Percentiles rank a stretch among this genome's conserved stretches.
Evolutionary conservation across 2,797 vertebrate genomes (phyloP).

Genomic region (Pseudocheirus occidentalis): DNA sequence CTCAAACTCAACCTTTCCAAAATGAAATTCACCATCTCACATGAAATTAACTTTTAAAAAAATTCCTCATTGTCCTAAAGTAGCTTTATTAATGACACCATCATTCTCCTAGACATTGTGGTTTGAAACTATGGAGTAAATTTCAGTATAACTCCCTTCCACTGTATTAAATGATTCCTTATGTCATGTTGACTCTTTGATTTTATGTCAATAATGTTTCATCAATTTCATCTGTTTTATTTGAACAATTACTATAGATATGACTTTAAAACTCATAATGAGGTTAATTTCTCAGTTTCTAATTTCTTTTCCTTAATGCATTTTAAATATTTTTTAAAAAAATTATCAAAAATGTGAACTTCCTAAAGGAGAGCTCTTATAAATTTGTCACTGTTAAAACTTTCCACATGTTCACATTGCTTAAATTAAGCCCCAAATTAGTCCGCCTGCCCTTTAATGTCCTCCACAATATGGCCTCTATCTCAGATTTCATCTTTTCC

Average conservation of each 20-base stretch:
- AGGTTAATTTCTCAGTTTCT: background rate
- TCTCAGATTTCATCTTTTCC: too few species aligned
- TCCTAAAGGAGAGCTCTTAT: too few species aligned
- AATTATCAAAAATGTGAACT: too few species aligned
- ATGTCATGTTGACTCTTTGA: too few species aligned
- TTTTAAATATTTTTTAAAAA: background rate
- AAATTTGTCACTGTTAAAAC: background rate
- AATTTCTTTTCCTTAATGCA: background rate
- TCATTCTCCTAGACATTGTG: background rate
- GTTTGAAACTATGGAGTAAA: background rate
- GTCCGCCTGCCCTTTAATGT: background rate
- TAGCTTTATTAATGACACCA: background rate
- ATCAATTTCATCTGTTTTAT: background rate
- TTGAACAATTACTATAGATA: background rate
- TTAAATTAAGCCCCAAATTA: background rate
- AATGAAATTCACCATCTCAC: background rate
- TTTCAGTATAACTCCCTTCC: background rate
- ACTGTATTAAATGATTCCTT: background rate
- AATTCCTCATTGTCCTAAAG: background rate
- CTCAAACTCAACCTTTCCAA: background rate
- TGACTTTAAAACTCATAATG: background rate
- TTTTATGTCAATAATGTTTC: background rate
- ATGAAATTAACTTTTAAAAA: background rate
- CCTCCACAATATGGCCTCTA: too few species aligned
- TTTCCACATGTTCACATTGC: background rate